These are phyloP conservation scores for Oncorhynchus tshawytscha DNA, from an alignment of 2,113 vertebrate species.

Conservation along the genomic window DNA sequence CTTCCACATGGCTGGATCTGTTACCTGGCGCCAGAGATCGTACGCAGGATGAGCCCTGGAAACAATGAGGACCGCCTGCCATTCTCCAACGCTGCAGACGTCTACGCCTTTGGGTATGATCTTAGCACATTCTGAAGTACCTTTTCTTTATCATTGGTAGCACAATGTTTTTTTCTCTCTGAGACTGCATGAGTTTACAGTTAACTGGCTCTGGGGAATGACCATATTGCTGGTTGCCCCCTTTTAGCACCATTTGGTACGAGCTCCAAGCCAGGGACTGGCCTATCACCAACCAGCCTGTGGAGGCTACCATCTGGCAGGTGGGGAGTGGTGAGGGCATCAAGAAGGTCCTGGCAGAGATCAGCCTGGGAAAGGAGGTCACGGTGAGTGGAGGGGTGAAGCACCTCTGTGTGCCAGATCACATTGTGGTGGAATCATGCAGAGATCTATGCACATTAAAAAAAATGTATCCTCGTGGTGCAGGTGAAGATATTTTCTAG, in stretches of 20 bases:
- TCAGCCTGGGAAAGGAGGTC: conserved; percentile 94
- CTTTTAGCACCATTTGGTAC: conserved; percentile 92
- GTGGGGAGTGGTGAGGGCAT: conserved; percentile 95
- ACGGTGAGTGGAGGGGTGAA: conserved; percentile 74
- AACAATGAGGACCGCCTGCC: conserved; percentile 93
- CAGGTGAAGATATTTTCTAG: not conserved
- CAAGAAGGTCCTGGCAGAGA: conserved; percentile 82
- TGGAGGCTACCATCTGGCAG: conserved; percentile 97
- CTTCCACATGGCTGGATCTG: conserved; percentile 96
- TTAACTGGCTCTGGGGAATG: not conserved
- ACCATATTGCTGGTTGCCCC: not conserved
- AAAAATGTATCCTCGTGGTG: not conserved
- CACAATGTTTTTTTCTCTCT: not conserved
- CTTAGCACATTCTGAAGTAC: not conserved
- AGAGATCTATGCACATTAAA: not conserved
- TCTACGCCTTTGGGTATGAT: conserved; percentile 95
- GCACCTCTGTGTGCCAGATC: not conserved
- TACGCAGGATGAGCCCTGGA: conserved; percentile 91
- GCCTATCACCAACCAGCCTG: conserved; percentile 91
- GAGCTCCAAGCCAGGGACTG: conserved; percentile 96
- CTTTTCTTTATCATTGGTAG: not conserved
- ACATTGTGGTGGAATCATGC: not conserved
- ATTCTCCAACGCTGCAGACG: conserved; percentile 92
- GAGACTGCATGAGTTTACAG: not conserved
- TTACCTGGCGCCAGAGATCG: conserved; percentile 95